These are phyloP conservation scores for Amiota communis DNA, from an alignment of 2,888 invertebrate genomes.

Conservation along the genomic window DNA sequence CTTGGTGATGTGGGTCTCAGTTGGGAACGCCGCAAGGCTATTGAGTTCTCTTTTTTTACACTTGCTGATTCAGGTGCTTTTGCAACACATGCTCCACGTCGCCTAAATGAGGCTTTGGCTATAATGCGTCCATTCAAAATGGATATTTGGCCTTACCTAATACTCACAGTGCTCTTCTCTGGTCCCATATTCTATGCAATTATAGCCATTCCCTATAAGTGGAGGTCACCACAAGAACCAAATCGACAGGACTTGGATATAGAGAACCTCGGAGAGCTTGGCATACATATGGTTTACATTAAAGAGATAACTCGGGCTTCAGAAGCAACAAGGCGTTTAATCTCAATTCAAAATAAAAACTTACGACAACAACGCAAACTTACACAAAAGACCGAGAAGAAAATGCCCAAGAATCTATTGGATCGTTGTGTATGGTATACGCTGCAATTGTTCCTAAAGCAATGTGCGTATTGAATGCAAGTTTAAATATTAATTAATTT, in stretches of 20 bases:
- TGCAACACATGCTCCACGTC: slow-evolving; percentile 82
- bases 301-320: slow-evolving; percentile 67
- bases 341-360: slow-evolving; percentile 21
- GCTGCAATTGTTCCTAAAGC: slow-evolving; percentile 80
- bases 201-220: slow-evolving; percentile 76
- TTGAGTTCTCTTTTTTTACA: slow-evolving; percentile 85
- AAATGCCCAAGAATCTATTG: slow-evolving; percentile 72
- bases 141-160: slow-evolving; percentile 84
- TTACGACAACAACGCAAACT: slow-evolving; percentile 7
- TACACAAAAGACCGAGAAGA: neutral
- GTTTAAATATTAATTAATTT: neutral
- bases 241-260: slow-evolving; percentile 37
- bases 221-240: slow-evolving; percentile 43
- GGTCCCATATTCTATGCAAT: slow-evolving; percentile 82
- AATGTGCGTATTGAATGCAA: slow-evolving; percentile 75
- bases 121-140: slow-evolving; percentile 82
- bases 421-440: slow-evolving; percentile 83
- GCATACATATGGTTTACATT: slow-evolving; percentile 64
- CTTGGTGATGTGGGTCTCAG: slow-evolving; percentile 84
- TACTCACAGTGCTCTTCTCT: slow-evolving; percentile 78
- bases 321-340: slow-evolving; percentile 44
- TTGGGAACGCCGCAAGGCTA: slow-evolving; percentile 81
- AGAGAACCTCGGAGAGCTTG: slow-evolving; percentile 48
- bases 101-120: slow-evolving; percentile 82
- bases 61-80: slow-evolving; percentile 85